Evolutionary conservation across 2,113 vertebrate genomes (phyloP).

Genomic region (Acinonyx jubatus): DNA sequence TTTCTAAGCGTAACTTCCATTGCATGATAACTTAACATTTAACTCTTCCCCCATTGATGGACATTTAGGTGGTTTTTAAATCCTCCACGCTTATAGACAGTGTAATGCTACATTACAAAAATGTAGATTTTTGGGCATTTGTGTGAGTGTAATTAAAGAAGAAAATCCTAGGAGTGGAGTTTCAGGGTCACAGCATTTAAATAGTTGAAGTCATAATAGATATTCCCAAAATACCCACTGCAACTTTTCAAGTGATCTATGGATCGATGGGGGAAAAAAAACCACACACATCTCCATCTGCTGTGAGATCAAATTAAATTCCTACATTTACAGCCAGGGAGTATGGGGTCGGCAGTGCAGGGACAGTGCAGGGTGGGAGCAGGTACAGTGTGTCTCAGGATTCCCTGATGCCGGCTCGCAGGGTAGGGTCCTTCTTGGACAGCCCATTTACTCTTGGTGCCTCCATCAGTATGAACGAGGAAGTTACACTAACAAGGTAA

Average conservation of each 20-base stretch:
- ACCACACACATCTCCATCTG: not conserved
- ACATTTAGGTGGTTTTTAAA: not conserved
- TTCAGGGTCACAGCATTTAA: not conserved
- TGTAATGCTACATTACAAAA: no score
- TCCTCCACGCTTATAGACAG: not conserved
- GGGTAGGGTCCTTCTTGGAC: not conserved
- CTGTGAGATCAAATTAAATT: not conserved
- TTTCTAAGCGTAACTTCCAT: not conserved
- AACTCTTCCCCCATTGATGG: not conserved
- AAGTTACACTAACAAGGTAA: not conserved
- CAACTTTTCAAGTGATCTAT: not conserved
- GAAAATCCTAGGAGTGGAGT: not conserved
- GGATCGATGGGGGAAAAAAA: not conserved
- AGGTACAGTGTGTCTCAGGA: not conserved
- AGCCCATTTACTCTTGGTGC: not conserved
- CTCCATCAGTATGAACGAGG: not conserved
- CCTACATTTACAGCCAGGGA: not conserved
- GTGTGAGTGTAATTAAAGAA: not conserved
- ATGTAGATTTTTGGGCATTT: not conserved
- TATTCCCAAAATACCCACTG: not conserved
- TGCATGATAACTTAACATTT: not conserved
- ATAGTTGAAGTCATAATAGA: not conserved
- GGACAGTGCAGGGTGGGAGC: no score
- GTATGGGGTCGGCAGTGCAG: not conserved
- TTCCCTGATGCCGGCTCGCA: not conserved